Evolutionary conservation across 2,113 vertebrate species (phyloP).

Genomic region (Hemibagrus wyckioides): DNA sequence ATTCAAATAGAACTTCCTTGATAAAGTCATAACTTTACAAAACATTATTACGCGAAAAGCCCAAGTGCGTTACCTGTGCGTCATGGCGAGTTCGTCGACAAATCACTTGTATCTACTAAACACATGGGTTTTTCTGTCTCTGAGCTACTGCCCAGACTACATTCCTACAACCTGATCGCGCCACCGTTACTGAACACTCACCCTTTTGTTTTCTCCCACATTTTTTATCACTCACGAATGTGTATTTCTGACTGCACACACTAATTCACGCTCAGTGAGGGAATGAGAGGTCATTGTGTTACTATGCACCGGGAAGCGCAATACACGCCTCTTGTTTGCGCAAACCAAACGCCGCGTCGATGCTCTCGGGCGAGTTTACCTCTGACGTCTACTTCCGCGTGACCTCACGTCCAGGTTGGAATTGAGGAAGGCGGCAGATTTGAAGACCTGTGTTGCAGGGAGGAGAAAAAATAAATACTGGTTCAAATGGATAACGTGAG

Average conservation of each 20-base stretch:
- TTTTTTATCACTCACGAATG: background rate
- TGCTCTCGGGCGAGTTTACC: background rate
- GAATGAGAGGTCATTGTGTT: background rate
- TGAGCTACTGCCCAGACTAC: background rate
- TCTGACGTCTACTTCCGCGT: background rate
- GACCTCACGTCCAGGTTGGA: background rate
- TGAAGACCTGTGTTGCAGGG: background rate
- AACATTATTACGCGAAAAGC: background rate
- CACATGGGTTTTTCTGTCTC: background rate
- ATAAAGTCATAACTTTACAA: background rate
- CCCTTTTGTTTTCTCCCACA: background rate
- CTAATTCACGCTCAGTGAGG: background rate
- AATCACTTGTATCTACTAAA: background rate
- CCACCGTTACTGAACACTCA: background rate
- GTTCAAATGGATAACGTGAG: constrained; percentile 11
- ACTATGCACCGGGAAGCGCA: background rate
- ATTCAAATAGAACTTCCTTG: background rate
- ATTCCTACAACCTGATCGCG: background rate
- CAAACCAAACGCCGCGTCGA: background rate
- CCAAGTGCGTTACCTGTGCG: background rate
- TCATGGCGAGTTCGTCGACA: background rate
- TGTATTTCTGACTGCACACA: background rate
- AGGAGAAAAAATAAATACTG: background rate
- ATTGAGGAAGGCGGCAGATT: constrained; percentile 39
- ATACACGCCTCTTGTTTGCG: background rate